Conservation (phyloP, 2,113 vertebrate genomes). For the Hiodon alosoides region DNA sequence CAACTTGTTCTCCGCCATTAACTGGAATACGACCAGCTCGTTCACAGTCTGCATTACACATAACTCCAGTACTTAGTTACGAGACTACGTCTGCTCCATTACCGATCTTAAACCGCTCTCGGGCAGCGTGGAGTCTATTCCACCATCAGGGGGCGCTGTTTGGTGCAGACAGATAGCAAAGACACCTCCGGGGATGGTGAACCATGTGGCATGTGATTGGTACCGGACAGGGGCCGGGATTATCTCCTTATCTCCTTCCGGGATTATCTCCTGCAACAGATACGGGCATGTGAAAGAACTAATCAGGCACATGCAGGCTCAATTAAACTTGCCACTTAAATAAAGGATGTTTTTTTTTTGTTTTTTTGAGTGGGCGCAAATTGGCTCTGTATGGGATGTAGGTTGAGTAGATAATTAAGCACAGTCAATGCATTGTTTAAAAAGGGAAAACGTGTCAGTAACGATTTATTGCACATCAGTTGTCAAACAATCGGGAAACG, state of each 20-base stretch:
- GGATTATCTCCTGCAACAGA: background rate
- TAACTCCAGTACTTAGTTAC: too few relatives aligned
- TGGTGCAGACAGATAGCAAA: too few relatives aligned
- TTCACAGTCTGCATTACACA: too few relatives aligned
- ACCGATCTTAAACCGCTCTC: too few relatives aligned
- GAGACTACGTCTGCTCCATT: too few relatives aligned
- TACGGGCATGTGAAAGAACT: background rate
- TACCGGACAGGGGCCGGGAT: too few relatives aligned
- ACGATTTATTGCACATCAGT: background rate
- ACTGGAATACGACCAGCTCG: too few relatives aligned
- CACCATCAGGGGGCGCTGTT: too few relatives aligned
- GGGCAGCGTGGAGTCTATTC: too few relatives aligned
- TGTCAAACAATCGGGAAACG: background rate
- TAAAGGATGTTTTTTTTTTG: background rate
- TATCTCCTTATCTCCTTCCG: too few relatives aligned
- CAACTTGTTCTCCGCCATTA: too few relatives aligned
- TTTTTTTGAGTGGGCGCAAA: background rate
- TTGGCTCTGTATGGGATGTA: background rate
- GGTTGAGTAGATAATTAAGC: background rate
- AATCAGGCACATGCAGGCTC: background rate
- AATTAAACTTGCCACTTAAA: background rate
- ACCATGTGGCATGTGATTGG: background rate
- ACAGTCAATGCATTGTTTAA: background rate
- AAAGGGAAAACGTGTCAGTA: background rate
- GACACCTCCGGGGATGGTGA: too few relatives aligned